Evolutionary conservation across 1,140 invertebrate species (phyloP).

Genomic region (Drosophila murphyi): DNA sequence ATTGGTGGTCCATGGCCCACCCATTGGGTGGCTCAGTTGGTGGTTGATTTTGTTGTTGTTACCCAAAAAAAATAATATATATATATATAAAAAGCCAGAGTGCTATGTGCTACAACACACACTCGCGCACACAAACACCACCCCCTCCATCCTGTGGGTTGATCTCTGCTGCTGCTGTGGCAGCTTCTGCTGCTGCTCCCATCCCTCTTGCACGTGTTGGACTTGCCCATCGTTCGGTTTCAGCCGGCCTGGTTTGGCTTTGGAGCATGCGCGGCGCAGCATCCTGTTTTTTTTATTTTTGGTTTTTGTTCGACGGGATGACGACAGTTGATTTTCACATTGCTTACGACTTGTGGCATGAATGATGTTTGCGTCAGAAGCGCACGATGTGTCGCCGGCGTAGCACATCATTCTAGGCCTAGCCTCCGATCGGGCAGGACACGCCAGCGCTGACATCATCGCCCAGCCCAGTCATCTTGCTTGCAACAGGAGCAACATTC

Average conservation of each 20-base stretch:
- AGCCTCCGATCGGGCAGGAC: conserved; percentile 84
- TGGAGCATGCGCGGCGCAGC: conserved; percentile 71
- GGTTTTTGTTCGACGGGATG: conserved; percentile 34
- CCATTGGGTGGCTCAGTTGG: conserved; percentile 75
- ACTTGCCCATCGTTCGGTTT: conserved; percentile 3
- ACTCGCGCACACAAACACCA: background rate
- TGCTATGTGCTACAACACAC: conserved; percentile 18
- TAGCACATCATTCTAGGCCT: conserved; percentile 85
- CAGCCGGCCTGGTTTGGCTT: background rate
- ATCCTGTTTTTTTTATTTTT: background rate
- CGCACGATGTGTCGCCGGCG: conserved; percentile 80
- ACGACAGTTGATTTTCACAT: conserved; percentile 66
- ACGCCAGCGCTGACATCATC: conserved; percentile 57
- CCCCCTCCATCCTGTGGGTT: conserved; percentile 2
- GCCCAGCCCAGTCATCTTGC: conserved; percentile 5
- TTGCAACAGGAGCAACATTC: conserved; percentile 1
- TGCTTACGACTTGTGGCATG: conserved; percentile 83
- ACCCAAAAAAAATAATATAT: conserved; percentile 40
- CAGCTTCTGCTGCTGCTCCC: background rate
- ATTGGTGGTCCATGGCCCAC: conserved; percentile 74
- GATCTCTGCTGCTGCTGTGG: conserved; percentile 13
- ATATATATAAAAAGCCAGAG: conserved; percentile 44
- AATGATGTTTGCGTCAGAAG: conserved; percentile 80
- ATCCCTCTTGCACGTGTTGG: conserved; percentile 34
- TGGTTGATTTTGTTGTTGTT: conserved; percentile 60